Percentiles rank a stretch among this genome's conserved stretches.
Evolutionary conservation across 2,888 invertebrate species (phyloP).

Genomic region (Caenorhabditis becei): DNA sequence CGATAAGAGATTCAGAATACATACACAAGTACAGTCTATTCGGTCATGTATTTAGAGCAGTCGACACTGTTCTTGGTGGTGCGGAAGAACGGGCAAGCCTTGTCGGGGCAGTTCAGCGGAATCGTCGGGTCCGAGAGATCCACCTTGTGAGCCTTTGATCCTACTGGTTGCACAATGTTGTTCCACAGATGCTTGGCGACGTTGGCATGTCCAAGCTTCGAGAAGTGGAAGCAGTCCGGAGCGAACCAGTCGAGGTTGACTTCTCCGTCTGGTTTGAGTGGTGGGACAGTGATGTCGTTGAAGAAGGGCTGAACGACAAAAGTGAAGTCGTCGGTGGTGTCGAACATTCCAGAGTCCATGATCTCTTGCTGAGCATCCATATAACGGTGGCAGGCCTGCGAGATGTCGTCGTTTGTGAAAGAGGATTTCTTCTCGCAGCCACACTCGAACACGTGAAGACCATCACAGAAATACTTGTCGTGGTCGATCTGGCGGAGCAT

Average conservation of each 20-base stretch:
- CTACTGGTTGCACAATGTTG: slow-evolving; percentile 69
- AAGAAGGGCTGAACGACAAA: slow-evolving; percentile 76
- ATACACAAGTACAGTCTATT: slow-evolving; percentile 25
- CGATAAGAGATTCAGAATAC: slow-evolving; percentile 24
- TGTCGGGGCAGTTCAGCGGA: slow-evolving; percentile 65
- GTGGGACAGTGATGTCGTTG: slow-evolving; percentile 67
- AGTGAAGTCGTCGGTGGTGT: slow-evolving; percentile 73
- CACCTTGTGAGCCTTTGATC: slow-evolving; percentile 58
- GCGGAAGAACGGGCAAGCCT: slow-evolving; percentile 68
- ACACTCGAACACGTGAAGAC: slow-evolving; percentile 72
- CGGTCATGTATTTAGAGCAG: slow-evolving; percentile 59
- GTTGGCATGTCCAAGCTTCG: slow-evolving; percentile 70
- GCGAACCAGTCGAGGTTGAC: slow-evolving; percentile 73
- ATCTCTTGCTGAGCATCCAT: slow-evolving; percentile 71
- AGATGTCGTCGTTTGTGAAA: slow-evolving; percentile 70
- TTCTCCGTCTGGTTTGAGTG: slow-evolving; percentile 66
- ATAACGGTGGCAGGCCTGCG: slow-evolving; percentile 65
- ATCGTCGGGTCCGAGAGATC: slow-evolving; percentile 67
- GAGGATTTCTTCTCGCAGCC: slow-evolving; percentile 68
- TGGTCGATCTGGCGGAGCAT: slow-evolving; percentile 72
- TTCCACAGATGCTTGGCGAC: slow-evolving; percentile 73
- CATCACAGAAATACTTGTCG: slow-evolving; percentile 72
- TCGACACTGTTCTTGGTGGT: slow-evolving; percentile 68
- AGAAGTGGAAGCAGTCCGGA: slow-evolving; percentile 76
- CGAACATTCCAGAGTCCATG: slow-evolving; percentile 69